Percentiles rank a stretch among this genome's conserved stretches.
Evolutionary conservation across 2,113 vertebrate species (phyloP).

Genomic region (Engystomops pustulosus): DNA sequence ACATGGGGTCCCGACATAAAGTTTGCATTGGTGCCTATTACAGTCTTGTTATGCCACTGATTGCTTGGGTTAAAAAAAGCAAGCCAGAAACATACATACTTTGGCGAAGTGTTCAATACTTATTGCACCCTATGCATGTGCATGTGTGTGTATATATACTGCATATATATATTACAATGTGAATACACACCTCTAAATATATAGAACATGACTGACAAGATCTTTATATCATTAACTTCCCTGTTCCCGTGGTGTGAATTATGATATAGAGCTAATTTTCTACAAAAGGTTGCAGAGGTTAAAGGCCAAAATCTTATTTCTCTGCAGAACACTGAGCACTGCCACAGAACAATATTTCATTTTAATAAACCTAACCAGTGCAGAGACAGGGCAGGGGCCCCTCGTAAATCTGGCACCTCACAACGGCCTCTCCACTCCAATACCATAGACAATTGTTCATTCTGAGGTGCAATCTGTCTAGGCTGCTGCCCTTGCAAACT

Average conservation of each 20-base stretch:
- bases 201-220: background rate
- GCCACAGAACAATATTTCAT: conserved; percentile 56
- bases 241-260: conserved; percentile 15
- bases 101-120: no score
- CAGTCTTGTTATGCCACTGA: no score
- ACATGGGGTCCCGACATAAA: no score
- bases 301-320: conserved; percentile 54
- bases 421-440: conserved; percentile 8
- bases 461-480: conserved; percentile 56
- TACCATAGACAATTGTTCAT: conserved; percentile 41
- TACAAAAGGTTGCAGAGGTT: conserved; percentile 45
- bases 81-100: no score
- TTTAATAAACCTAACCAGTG: conserved; percentile 50
- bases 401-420: conserved; percentile 55
- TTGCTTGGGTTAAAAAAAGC: no score
- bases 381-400: conserved; percentile 53
- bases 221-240: background rate
- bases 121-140: no score
- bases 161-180: background rate
- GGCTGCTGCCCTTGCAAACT: conserved; percentile 71
- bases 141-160: no score
- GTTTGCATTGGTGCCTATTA: no score
- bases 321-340: conserved; percentile 40
- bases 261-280: conserved; percentile 58
- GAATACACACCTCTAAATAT: background rate